Percentiles rank a stretch among this genome's conserved stretches.
Evolutionary conservation across 1,140 invertebrate species (phyloP).

Genomic region (Coenobita brevimanus): DNA sequence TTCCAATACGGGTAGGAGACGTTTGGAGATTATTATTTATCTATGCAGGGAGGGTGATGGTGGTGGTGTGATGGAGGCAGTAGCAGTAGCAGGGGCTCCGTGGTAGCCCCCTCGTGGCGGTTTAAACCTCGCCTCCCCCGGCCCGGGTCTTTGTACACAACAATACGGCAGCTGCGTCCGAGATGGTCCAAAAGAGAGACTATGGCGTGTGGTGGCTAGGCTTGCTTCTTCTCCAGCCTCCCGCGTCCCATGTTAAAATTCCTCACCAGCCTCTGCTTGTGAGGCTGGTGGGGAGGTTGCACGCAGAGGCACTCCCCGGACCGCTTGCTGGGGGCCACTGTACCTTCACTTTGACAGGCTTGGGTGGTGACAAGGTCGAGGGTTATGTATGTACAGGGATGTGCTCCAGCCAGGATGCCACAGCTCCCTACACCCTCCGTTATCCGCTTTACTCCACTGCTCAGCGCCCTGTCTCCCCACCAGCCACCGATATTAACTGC

Average conservation of each 20-base stretch:
- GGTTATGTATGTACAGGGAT: too few species aligned
- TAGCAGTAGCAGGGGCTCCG: constrained; percentile 39
- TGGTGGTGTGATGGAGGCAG: constrained; percentile 5
- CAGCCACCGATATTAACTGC: too few species aligned
- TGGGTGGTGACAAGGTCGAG: too few species aligned
- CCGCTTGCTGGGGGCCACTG: background rate
- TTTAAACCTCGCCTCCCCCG: constrained; percentile 60
- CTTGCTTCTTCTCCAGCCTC: constrained; percentile 9
- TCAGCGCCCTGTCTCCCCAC: too few species aligned
- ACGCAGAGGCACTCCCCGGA: background rate
- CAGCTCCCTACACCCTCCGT: too few species aligned
- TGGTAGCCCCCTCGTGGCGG: constrained; percentile 49
- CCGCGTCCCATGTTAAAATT: constrained; percentile 40
- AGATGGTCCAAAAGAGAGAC: constrained; percentile 30
- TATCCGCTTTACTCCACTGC: too few species aligned
- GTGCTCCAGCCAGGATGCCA: too few species aligned
- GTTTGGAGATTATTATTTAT: too few species aligned
- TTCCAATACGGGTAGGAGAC: too few species aligned
- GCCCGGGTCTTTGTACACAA: constrained; percentile 54
- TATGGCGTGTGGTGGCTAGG: constrained; percentile 19
- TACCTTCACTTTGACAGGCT: too few species aligned
- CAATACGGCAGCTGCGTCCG: constrained; percentile 61
- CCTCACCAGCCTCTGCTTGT: constrained; percentile 36
- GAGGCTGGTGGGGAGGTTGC: background rate
- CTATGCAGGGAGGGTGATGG: background rate